Conservation (phyloP, 2,797 vertebrate species). For the Hemibagrus guttatus region DNA sequence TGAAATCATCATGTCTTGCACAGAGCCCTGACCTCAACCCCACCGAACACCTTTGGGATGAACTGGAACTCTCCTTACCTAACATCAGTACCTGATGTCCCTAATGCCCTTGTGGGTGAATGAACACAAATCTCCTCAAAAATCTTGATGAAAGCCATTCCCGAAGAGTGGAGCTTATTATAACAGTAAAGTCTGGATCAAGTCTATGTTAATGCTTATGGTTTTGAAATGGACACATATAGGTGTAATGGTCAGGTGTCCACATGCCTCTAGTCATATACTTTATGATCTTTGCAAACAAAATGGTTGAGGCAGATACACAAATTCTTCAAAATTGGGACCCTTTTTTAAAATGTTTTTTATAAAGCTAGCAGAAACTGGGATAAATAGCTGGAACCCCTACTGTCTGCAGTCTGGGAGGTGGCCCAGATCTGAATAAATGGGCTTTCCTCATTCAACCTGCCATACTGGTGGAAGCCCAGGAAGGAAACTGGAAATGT, state of each 20-base stretch:
- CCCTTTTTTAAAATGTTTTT: neutral
- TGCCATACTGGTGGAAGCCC: conserved; percentile 7
- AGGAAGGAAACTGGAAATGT: neutral
- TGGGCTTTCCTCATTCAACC: neutral
- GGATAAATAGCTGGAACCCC: neutral
- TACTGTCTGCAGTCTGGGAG: neutral
- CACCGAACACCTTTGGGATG: neutral
- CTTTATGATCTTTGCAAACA: neutral
- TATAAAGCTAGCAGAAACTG: neutral
- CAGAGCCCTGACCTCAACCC: neutral
- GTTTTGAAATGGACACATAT: neutral
- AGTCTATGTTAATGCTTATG: neutral
- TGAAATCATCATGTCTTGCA: neutral
- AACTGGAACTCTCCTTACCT: neutral
- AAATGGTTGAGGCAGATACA: neutral
- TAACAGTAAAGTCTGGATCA: neutral
- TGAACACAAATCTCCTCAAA: neutral
- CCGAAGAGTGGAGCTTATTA: neutral
- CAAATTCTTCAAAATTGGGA: neutral
- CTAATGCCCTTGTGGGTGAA: neutral
- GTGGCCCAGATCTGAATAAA: neutral
- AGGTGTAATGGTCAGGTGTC: neutral
- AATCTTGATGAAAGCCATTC: neutral
- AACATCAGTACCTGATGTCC: neutral
- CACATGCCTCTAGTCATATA: neutral